Evolutionary conservation across 92 coral and sea anemone species (phyloP).

Genomic region (Zoanthus sociatus): DNA sequence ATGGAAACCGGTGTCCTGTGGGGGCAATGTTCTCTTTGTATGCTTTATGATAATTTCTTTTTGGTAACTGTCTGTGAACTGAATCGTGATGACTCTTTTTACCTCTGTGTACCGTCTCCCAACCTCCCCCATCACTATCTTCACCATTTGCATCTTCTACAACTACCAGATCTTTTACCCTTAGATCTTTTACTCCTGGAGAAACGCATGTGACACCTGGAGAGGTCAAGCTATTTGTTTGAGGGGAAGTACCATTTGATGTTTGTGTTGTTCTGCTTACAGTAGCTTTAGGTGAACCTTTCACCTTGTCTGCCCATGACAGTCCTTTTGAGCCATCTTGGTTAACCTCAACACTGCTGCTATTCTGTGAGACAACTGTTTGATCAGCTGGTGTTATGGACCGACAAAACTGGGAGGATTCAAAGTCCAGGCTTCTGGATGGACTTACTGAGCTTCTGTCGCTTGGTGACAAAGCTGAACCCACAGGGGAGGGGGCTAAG

Average conservation of each 20-base stretch:
- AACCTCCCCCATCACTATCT: slow-evolving; percentile 86
- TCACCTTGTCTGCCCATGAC: slow-evolving; percentile 98
- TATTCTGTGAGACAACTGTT: slow-evolving; percentile 47
- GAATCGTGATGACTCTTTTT: slow-evolving; percentile 68
- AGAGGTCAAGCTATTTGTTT: background rate
- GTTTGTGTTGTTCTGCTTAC: slow-evolving; percentile 48
- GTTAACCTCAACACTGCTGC: slow-evolving; percentile 19
- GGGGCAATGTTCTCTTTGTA: slow-evolving; percentile 36
- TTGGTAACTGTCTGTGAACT: background rate
- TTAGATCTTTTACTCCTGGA: background rate
- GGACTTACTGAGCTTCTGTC: slow-evolving; percentile 79
- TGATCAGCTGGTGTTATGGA: slow-evolving; percentile 59
- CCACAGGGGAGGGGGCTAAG: slow-evolving; percentile 84
- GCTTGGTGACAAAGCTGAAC: slow-evolving; percentile 65
- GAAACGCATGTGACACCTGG: background rate
- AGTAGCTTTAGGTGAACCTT: slow-evolving; percentile 72
- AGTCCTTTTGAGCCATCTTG: slow-evolving; percentile 47
- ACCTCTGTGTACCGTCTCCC: slow-evolving; percentile 96
- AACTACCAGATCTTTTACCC: background rate
- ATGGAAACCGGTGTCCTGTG: background rate
- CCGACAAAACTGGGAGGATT: slow-evolving; percentile 44
- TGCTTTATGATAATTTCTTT: slow-evolving; percentile 18
- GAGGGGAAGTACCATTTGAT: slow-evolving; percentile 47
- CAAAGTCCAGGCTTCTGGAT: slow-evolving; percentile 79
- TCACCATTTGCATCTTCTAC: slow-evolving; percentile 52